Percentiles rank a stretch among this genome's conserved stretches.
Evolutionary conservation across 2,113 vertebrate species (phyloP).

Genomic region (Cyprinodon brontotheroides): DNA sequence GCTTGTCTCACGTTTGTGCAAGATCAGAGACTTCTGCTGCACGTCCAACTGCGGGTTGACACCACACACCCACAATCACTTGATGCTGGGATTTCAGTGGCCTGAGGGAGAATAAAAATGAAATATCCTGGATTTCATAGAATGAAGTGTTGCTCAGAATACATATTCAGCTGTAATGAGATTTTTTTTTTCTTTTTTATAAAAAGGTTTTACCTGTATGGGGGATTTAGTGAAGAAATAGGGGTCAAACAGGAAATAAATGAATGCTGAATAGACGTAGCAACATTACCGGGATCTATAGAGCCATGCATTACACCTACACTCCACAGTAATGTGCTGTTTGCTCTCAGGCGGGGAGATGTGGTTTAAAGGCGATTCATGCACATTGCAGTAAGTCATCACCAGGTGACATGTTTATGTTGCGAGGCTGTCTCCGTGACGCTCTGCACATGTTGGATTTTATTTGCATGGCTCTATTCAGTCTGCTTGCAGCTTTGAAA

Average conservation of each 20-base stretch:
- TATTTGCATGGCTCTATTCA: slow-evolving; percentile 3
- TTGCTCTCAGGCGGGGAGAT: not conserved
- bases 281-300: slow-evolving; percentile 1
- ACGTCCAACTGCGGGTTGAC: slow-evolving; percentile 14
- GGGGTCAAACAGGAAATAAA: slow-evolving; percentile 16
- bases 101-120: slow-evolving; percentile 23
- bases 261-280: slow-evolving; percentile 9
- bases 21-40: slow-evolving; percentile 49
- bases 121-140: slow-evolving; percentile 32
- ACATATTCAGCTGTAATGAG: slow-evolving; percentile 24
- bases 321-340: not conserved
- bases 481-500: not conserved
- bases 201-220: too few relatives aligned
- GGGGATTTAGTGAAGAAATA: not conserved
- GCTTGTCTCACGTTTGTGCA: slow-evolving; percentile 32
- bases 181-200: slow-evolving; percentile 8
- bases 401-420: not conserved
- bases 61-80: slow-evolving; percentile 39
- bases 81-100: slow-evolving; percentile 33
- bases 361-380: slow-evolving; percentile 1
- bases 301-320: not conserved
- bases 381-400: not conserved
- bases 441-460: not conserved
- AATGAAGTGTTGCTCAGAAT: slow-evolving; percentile 17
- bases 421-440: not conserved